These are phyloP conservation scores for Elgonia sp. DNA, from an alignment of 2,888 invertebrate species.

Conservation along the genomic window DNA sequence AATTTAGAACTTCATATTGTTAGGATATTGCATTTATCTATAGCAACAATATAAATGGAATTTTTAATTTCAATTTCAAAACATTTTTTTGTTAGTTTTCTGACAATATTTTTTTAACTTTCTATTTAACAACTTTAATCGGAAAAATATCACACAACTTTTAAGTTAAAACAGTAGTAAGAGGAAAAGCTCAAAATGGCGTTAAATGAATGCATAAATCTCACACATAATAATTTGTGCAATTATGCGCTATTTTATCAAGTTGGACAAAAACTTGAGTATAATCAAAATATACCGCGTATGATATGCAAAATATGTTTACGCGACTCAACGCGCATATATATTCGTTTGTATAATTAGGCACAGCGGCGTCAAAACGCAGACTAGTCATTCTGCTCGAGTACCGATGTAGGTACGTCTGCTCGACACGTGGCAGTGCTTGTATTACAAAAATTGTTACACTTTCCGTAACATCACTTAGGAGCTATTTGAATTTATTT, in stretches of 20 bases:
- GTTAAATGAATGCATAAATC: no score
- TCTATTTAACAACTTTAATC: no score
- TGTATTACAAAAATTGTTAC: constrained; percentile 19
- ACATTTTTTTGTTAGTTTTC: no score
- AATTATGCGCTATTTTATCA: neutral
- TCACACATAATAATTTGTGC: neutral
- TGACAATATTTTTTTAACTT: no score
- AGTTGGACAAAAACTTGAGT: neutral
- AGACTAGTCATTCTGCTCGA: constrained; percentile 34
- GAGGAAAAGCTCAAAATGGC: no score
- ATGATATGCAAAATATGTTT: constrained; percentile 37
- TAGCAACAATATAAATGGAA: no score
- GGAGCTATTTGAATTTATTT: neutral
- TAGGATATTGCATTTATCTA: no score
- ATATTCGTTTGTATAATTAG: constrained; percentile 47
- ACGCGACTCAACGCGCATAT: constrained; percentile 14
- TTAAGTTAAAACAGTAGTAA: no score
- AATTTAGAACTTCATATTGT: no score
- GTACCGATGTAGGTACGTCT: constrained; percentile 37
- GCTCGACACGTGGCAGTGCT: constrained; percentile 11
- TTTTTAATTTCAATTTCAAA: no score
- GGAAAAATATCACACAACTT: no score
- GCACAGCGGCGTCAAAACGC: constrained; percentile 30
- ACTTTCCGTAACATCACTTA: constrained; percentile 16
- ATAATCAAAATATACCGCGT: constrained; percentile 14